A percentile compares a stretch with the other conserved stretches of the same genome.
phyloP scores from a whole-genome alignment of 1,140 invertebrate species.

The Calliopsis andreniformis region DNA sequence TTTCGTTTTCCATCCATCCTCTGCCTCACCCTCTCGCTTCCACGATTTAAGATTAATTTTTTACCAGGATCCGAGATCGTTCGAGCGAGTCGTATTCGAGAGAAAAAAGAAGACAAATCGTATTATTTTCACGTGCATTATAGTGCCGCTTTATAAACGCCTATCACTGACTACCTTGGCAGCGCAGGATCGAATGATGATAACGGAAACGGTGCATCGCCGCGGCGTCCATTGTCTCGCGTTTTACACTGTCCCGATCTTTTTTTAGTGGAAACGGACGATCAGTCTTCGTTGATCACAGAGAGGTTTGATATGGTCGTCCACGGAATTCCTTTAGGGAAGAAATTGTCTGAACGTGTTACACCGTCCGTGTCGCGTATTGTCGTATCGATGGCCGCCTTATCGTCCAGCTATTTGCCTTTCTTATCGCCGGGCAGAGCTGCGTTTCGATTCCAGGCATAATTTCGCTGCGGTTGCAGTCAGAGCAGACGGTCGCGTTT shows the following conservation, averaged over 20 bases:
- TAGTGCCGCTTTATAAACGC: neutral
- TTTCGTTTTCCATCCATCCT: neutral
- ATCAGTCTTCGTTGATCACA: conserved; percentile 80
- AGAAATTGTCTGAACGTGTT: conserved; percentile 19
- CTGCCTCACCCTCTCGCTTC: neutral
- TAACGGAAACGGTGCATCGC: conserved; percentile 13
- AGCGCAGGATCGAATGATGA: neutral
- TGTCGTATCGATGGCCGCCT: conserved; percentile 31
- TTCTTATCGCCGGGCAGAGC: neutral
- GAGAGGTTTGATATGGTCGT: conserved; percentile 79
- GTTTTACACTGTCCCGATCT: neutral
- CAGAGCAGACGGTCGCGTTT: neutral
- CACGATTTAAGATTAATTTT: neutral
- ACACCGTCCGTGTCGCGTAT: conserved; percentile 29
- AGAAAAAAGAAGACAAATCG: neutral
- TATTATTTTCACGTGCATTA: neutral
- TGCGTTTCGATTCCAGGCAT: neutral
- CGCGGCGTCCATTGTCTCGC: too few relatives aligned
- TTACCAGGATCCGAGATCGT: neutral
- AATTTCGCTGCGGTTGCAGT: conserved; percentile 5
- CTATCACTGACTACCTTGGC: neutral
- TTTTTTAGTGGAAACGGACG: conserved; percentile 67
- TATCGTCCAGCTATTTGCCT: conserved; percentile 9
- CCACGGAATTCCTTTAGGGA: conserved; percentile 17
- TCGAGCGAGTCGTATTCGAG: neutral